Percentiles rank a stretch among this genome's conserved stretches.
Conservation (phyloP, 2,888 invertebrate genomes). For the Nemoura dubitans region DNA sequence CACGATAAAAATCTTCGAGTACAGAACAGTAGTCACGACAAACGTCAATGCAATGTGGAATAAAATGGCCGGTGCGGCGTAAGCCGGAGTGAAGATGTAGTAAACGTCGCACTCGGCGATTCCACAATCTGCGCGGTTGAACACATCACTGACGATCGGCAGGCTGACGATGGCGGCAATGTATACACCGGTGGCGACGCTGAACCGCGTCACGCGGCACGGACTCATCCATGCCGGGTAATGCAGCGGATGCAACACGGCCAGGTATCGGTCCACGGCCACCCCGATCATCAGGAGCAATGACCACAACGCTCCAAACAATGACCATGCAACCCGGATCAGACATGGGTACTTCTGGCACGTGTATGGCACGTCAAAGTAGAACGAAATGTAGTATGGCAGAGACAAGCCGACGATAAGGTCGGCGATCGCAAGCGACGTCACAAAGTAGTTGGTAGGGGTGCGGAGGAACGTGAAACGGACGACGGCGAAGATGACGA, state of each 20-base stretch:
- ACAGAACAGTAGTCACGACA: conserved; percentile 51
- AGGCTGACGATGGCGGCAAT: conserved; percentile 52
- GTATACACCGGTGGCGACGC: conserved; percentile 51
- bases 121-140: conserved; percentile 44
- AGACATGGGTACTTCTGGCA: conserved; percentile 52
- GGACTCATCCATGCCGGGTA: conserved; percentile 51
- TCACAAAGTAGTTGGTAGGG: conserved; percentile 52
- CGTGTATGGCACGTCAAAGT: conserved; percentile 51
- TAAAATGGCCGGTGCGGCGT: conserved; percentile 51
- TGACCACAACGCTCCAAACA: conserved; percentile 51
- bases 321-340: conserved; percentile 50
- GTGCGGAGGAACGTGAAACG: conserved; percentile 49
- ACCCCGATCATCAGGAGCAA: conserved; percentile 52
- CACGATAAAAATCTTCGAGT: conserved; percentile 53
- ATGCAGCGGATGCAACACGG: conserved; percentile 50
- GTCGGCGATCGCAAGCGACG: conserved; percentile 51
- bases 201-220: conserved; percentile 45
- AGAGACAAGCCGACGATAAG: conserved; percentile 51
- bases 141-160: conserved; percentile 50
- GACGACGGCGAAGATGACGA: conserved; percentile 49
- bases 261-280: conserved; percentile 52
- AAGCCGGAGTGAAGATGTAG: conserved; percentile 50
- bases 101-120: conserved; percentile 53
- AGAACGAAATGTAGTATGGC: conserved; percentile 54
- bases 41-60: conserved; percentile 51